Evolutionary conservation across 2,113 vertebrate species (phyloP).

Genomic region (Sciurus niger): DNA sequence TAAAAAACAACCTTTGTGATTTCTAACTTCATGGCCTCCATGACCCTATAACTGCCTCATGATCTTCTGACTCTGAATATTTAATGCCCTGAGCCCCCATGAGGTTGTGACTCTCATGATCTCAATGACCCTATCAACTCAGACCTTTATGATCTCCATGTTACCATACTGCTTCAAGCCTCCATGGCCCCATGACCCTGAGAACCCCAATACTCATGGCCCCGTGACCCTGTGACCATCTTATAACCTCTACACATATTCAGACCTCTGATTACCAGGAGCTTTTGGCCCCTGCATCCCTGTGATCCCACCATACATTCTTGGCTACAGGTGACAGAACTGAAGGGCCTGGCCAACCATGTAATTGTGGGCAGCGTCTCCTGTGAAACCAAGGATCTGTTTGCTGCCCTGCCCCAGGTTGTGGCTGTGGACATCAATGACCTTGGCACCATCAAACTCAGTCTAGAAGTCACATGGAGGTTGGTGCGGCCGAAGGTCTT

Average conservation of each 20-base stretch:
- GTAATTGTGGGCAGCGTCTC: constrained; percentile 97
- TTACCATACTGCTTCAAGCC: constrained; percentile 12
- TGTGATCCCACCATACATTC: constrained; percentile 29
- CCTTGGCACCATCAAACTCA: constrained; percentile 97
- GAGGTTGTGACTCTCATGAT: neutral
- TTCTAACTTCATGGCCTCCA: neutral
- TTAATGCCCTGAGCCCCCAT: neutral
- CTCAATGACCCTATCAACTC: neutral
- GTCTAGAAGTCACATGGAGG: constrained; percentile 98
- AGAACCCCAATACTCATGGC: neutral
- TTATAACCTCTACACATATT: neutral
- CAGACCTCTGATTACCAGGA: neutral
- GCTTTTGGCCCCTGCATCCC: neutral
- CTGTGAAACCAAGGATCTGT: constrained; percentile 98
- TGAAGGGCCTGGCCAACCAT: constrained; percentile 97
- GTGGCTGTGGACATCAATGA: constrained; percentile 99
- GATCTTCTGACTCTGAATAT: constrained; percentile 35
- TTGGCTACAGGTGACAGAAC: constrained; percentile 93
- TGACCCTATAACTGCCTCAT: neutral
- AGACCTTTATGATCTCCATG: neutral
- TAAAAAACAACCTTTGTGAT: neutral
- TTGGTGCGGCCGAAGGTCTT: constrained; percentile 86
- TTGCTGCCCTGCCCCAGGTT: constrained; percentile 95
- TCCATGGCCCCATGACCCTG: neutral
- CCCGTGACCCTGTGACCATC: neutral